phyloP scores from a whole-genome alignment of 1,140 invertebrate species.

The Drosophila athabasca region DNA sequence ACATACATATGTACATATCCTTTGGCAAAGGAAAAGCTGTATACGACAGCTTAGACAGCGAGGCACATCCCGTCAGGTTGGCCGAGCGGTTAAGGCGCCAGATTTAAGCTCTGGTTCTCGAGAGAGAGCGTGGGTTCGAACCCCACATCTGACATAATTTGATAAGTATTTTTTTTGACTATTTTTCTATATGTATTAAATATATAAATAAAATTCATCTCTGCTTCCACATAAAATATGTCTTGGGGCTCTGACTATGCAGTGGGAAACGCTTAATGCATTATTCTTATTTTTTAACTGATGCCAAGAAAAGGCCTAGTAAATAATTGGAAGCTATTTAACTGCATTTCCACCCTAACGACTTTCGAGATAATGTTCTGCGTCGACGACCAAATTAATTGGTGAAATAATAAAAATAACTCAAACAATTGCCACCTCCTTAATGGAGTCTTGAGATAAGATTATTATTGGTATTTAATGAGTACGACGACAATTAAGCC shows the following conservation, averaged over 20 bases:
- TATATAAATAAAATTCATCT: no score
- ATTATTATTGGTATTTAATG: slow-evolving; percentile 29
- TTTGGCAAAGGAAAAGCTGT: slow-evolving; percentile 9
- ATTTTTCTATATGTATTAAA: no score
- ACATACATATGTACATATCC: no score
- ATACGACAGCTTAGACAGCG: slow-evolving; percentile 31
- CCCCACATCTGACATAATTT: slow-evolving; percentile 87
- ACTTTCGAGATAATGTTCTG: no score
- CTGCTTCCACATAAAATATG: no score
- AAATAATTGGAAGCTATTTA: no score
- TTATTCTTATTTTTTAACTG: no score
- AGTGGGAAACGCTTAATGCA: no score
- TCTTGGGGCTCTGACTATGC: no score
- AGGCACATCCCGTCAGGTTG: slow-evolving; percentile 85
- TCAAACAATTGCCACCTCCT: slow-evolving; percentile 16
- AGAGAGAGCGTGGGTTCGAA: slow-evolving; percentile 89
- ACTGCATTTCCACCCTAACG: no score
- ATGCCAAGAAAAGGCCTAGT: no score
- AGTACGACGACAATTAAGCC: slow-evolving; percentile 32
- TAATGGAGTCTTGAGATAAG: slow-evolving; percentile 50
- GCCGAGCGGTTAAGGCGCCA: slow-evolving; percentile 89
- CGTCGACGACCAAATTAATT: slow-evolving; percentile 9
- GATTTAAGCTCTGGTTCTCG: slow-evolving; percentile 89
- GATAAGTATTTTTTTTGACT: slow-evolving; percentile 4
- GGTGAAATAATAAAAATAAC: slow-evolving; percentile 13